Evolutionary conservation across 2,888 invertebrate species (phyloP).

Genomic region (Stegana nigrithorax): DNA sequence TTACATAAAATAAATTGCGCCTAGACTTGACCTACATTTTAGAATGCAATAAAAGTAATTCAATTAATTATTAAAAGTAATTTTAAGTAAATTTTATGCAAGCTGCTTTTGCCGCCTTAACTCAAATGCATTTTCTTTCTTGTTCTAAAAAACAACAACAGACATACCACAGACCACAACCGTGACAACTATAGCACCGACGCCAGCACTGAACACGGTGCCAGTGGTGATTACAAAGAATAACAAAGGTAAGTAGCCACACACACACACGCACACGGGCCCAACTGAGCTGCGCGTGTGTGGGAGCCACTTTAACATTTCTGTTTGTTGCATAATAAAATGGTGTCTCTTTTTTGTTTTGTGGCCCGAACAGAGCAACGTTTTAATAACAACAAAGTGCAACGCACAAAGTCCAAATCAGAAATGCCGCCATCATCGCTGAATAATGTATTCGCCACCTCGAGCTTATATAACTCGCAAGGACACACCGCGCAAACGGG

Average conservation of each 20-base stretch:
- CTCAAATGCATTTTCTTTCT: too few relatives aligned
- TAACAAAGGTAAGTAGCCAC: slow-evolving; percentile 62
- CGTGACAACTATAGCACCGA: slow-evolving; percentile 67
- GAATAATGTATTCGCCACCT: slow-evolving; percentile 66
- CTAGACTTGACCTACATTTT: too few relatives aligned
- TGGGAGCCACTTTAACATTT: too few relatives aligned
- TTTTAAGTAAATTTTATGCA: too few relatives aligned
- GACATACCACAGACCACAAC: slow-evolving; percentile 69
- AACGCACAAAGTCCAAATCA: slow-evolving; percentile 58
- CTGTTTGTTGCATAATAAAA: not conserved
- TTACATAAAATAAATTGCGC: too few relatives aligned
- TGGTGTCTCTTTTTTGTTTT: not conserved
- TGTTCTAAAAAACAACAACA: slow-evolving; percentile 29
- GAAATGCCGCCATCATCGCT: slow-evolving; percentile 57
- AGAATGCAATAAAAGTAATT: too few relatives aligned
- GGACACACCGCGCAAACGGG: slow-evolving; percentile 51
- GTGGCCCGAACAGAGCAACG: slow-evolving; percentile 47
- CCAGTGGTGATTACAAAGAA: slow-evolving; percentile 63
- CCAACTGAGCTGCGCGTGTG: too few relatives aligned
- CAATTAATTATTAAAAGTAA: too few relatives aligned
- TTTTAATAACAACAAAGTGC: slow-evolving; percentile 55
- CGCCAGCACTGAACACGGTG: slow-evolving; percentile 65
- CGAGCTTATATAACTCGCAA: slow-evolving; percentile 67
- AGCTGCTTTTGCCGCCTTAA: too few relatives aligned
- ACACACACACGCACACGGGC: not conserved